Evolutionary conservation across 1,140 invertebrate genomes (phyloP).

Genomic region (Zaprionus vittiger): DNA sequence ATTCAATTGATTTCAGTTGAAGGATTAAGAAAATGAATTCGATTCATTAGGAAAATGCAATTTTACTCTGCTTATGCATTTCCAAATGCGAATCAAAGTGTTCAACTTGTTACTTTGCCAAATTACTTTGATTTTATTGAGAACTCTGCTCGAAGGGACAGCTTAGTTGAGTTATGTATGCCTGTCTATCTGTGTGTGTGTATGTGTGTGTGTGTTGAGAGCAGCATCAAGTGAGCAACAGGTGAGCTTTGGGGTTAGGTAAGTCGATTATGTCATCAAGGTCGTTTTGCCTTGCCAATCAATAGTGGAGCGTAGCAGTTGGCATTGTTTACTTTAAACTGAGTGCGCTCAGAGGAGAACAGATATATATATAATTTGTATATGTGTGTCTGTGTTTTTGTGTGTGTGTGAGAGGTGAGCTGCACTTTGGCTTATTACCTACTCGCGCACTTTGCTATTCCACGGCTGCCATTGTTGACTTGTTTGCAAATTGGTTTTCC

Average conservation of each 20-base stretch:
- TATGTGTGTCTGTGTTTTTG: background rate
- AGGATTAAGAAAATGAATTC: slow-evolving; percentile 8
- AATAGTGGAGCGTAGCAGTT: slow-evolving; percentile 14
- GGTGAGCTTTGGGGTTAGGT: slow-evolving; percentile 18
- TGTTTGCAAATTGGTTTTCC: slow-evolving; percentile 80
- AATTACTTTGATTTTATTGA: slow-evolving; percentile 27
- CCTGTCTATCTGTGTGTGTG: background rate
- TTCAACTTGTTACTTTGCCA: slow-evolving; percentile 24
- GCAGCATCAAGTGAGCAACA: background rate
- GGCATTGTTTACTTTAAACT: slow-evolving; percentile 9
- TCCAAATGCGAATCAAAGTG: slow-evolving; percentile 19
- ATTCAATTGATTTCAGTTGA: background rate
- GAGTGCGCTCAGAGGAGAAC: background rate
- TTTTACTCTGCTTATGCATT: slow-evolving; percentile 1
- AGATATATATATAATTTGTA: slow-evolving; percentile 8
- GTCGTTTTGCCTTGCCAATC: slow-evolving; percentile 17
- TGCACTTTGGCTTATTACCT: slow-evolving; percentile 75
- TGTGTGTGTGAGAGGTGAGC: slow-evolving; percentile 12
- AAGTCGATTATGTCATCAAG: slow-evolving; percentile 28
- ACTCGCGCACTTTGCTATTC: slow-evolving; percentile 58
- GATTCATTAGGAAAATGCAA: slow-evolving; percentile 1
- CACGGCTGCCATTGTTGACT: slow-evolving; percentile 64
- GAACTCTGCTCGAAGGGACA: background rate
- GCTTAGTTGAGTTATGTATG: slow-evolving; percentile 25
- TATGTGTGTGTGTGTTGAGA: background rate